A percentile compares a stretch with the other conserved stretches of the same genome.
phyloP scores from a whole-genome alignment of 1,140 invertebrate genomes.

The Diorhabda sublineata region DNA sequence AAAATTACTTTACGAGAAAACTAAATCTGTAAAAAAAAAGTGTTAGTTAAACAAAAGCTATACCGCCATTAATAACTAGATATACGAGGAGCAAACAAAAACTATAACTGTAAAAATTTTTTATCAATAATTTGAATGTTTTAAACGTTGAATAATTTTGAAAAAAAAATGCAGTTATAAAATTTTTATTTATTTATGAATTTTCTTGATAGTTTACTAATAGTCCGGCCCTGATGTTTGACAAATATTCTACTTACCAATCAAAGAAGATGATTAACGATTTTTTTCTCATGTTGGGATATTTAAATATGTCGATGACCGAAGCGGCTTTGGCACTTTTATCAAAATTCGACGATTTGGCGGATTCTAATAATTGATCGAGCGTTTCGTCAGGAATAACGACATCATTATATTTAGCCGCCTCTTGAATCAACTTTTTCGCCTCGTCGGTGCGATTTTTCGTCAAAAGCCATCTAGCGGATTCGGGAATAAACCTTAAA shows the following conservation, averaged over 20 bases:
- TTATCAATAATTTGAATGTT: too few species aligned
- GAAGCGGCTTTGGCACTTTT: conserved; percentile 46
- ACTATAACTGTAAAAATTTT: too few species aligned
- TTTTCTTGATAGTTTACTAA: too few species aligned
- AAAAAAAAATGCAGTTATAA: too few species aligned
- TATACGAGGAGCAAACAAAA: too few species aligned
- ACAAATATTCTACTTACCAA: conserved; percentile 54
- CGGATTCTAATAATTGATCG: conserved; percentile 50
- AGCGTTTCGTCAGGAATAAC: conserved; percentile 55
- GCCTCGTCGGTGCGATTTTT: conserved; percentile 71
- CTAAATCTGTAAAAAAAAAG: too few species aligned
- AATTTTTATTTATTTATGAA: too few species aligned
- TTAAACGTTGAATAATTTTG: too few species aligned
- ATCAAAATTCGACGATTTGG: conserved; percentile 42
- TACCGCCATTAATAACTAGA: too few species aligned
- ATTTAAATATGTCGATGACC: conserved; percentile 65
- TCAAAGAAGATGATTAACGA: conserved; percentile 72
- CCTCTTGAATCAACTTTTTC: conserved; percentile 61
- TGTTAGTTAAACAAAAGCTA: too few species aligned
- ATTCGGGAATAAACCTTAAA: conserved; percentile 74
- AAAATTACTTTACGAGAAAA: too few species aligned
- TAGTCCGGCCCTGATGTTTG: not conserved
- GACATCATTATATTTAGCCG: conserved; percentile 65
- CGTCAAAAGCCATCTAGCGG: conserved; percentile 73
- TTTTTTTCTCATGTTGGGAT: conserved; percentile 66